Evolutionary conservation across 2,797 vertebrate genomes (phyloP), one percentile per base, ranked within the genome.

Genomic region (Rachycentron canadum): DNA sequence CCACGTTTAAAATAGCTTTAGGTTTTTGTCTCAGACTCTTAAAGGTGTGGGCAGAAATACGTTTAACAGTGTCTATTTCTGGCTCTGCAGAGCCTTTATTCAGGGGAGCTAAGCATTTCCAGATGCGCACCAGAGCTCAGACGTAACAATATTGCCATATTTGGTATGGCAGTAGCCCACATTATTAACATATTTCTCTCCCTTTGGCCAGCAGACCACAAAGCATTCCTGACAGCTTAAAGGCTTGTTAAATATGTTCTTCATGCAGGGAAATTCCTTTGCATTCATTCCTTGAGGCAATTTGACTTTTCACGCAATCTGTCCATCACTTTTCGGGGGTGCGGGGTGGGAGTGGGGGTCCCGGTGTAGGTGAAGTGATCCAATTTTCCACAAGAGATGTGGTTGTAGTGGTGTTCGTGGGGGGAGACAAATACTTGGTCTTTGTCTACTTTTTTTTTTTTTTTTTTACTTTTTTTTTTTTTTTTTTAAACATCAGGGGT

Each of bases 91-190:
- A 59, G 86, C 92, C 93, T 94, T 95, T 96, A 95, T 95, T 93
- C 94, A 91, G 92, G 84, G 87, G 86, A 94, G 89, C 85, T 96
- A 97, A 98, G 93, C 94, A 88, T 92, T 97, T 98, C 97, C 98
- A 99, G 98, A 98, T 98, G 97, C 95, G 95, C 94, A 93, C 95
- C 95, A 94, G 95, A 96, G 95, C 95, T 96, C 95, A 97, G 96
- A 99, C 97, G 97, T 98, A 98, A 99, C 96, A 96, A 96, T 97
- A 98, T 98, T 95, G 92, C 98, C 98, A 98, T 99, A 99, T 98
- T 98, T 98, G 98, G 97, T 98, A 97, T 96, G 96, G 97, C 97
- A 97, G 96, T 96, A 97, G 97, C 95, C 94, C 94, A 95, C 97
- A 97, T 98, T 98, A 98, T 97, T 97, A 96, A 96, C 97, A 99